A percentile compares a stretch with the other conserved stretches of the same genome.
phyloP scores from a whole-genome alignment of 2,888 invertebrate genomes.

The Tipula confusa region DNA sequence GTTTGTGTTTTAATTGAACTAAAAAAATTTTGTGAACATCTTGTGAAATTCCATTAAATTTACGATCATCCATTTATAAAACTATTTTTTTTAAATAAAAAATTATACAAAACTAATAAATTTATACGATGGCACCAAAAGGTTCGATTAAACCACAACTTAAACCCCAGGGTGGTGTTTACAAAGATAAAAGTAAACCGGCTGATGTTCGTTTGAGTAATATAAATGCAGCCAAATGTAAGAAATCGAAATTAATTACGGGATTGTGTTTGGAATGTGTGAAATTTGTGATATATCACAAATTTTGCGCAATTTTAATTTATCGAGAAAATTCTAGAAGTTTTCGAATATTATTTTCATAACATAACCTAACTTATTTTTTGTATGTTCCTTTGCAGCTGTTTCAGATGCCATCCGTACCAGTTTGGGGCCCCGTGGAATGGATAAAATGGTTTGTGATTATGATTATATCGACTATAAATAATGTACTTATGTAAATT shows the following conservation, averaged over 20 bases:
- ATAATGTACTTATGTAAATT: constrained; percentile 15
- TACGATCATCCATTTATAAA: background rate
- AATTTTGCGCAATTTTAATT: background rate
- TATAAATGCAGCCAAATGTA: constrained; percentile 97
- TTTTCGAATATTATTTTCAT: background rate
- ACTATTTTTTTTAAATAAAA: background rate
- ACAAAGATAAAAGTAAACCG: constrained; percentile 91
- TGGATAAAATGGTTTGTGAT: constrained; percentile 94
- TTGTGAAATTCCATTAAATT: constrained; percentile 20
- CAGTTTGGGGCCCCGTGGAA: constrained; percentile 95
- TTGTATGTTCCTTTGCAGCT: constrained; percentile 56
- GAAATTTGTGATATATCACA: background rate
- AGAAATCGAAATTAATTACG: background rate
- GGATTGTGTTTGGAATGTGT: background rate
- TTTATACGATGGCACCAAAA: constrained; percentile 46
- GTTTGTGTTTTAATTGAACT: background rate
- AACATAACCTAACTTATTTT: constrained; percentile 5
- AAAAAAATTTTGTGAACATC: background rate
- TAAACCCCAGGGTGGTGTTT: constrained; percentile 54
- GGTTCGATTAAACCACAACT: constrained; percentile 34
- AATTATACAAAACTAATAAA: background rate
- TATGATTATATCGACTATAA: background rate
- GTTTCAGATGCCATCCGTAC: constrained; percentile 98
- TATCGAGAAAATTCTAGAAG: background rate
- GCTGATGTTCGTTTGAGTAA: constrained; percentile 91